Evolutionary conservation across 2,888 invertebrate genomes (phyloP).

Genomic region (Drepana falcataria): DNA sequence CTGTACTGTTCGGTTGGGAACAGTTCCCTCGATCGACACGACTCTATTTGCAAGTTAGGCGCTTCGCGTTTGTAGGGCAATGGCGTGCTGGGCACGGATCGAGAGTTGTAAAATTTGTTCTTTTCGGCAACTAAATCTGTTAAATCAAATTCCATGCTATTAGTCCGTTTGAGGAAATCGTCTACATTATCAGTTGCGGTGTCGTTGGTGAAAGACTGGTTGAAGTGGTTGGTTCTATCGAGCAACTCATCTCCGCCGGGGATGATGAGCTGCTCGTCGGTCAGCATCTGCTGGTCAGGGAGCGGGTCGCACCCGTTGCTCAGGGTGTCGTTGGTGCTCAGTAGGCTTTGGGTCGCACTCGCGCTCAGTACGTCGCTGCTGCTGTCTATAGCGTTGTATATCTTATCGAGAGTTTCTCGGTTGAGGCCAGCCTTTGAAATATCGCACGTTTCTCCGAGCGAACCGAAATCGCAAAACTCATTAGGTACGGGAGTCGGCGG

Average conservation of each 20-base stretch:
- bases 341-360: conserved; percentile 40
- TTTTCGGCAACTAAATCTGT: conserved; percentile 58
- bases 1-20: conserved; percentile 51
- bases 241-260: conserved; percentile 56
- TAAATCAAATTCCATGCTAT: conserved; percentile 68
- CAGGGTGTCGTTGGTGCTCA: conserved; percentile 49
- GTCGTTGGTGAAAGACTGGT: conserved; percentile 50
- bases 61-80: conserved; percentile 71
- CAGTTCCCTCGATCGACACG: conserved; percentile 55
- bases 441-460: conserved; percentile 78
- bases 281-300: conserved; percentile 56
- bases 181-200: conserved; percentile 54
- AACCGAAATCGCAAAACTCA: conserved; percentile 85
- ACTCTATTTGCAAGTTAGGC: conserved; percentile 58
- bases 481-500: conserved; percentile 84
- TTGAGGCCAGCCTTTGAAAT: conserved; percentile 72
- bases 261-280: conserved; percentile 62
- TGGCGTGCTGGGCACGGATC: conserved; percentile 85
- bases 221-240: conserved; percentile 49
- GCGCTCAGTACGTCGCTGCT: conserved; percentile 66
- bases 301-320: conserved; percentile 62
- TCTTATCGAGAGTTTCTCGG: conserved; percentile 81
- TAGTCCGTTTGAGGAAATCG: conserved; percentile 65
- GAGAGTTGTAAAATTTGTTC: conserved; percentile 75
- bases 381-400: conserved; percentile 81